Conservation (phyloP, 2,888 invertebrate genomes). For the Prenolepis imparis region DNA sequence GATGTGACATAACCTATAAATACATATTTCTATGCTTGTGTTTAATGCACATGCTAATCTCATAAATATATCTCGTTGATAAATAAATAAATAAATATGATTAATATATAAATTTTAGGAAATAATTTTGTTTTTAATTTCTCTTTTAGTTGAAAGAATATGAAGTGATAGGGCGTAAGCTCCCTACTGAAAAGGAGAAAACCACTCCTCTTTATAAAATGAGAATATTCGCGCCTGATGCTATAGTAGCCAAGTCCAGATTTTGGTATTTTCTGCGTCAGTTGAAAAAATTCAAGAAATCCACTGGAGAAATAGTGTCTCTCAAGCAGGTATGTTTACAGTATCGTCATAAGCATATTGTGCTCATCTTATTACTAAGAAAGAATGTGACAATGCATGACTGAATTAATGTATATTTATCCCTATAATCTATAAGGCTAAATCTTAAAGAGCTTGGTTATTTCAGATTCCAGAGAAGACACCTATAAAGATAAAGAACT, state of each 20-base stretch:
- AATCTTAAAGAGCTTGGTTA: not conserved
- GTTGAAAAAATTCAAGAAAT: slow-evolving; percentile 99
- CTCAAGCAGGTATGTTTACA: slow-evolving; percentile 88
- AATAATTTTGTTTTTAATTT: slow-evolving; percentile 31
- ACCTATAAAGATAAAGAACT: slow-evolving; percentile 98
- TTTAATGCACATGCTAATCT: no score
- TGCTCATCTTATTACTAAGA: not conserved
- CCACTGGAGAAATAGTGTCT: slow-evolving; percentile 99
- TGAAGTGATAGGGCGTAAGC: slow-evolving; percentile 98
- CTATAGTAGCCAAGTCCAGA: slow-evolving; percentile 98
- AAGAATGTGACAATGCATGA: not conserved
- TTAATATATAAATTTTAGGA: no score
- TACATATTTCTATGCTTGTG: not conserved
- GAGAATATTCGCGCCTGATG: slow-evolving; percentile 99
- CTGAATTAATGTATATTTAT: no score
- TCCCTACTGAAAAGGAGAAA: slow-evolving; percentile 97
- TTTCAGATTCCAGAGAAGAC: slow-evolving; percentile 95
- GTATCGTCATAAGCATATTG: not conserved
- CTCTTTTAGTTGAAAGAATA: slow-evolving; percentile 97
- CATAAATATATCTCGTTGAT: no score
- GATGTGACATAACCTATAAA: slow-evolving; percentile 59
- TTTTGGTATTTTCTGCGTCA: slow-evolving; percentile 99
- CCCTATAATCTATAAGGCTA: not conserved
- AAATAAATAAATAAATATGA: no score
- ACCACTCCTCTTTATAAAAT: slow-evolving; percentile 99